Percentiles rank a stretch among this genome's conserved stretches.
These are phyloP conservation scores for Pomacea canaliculata DNA, from an alignment of 2,888 invertebrate species.

Conservation along the genomic window DNA sequence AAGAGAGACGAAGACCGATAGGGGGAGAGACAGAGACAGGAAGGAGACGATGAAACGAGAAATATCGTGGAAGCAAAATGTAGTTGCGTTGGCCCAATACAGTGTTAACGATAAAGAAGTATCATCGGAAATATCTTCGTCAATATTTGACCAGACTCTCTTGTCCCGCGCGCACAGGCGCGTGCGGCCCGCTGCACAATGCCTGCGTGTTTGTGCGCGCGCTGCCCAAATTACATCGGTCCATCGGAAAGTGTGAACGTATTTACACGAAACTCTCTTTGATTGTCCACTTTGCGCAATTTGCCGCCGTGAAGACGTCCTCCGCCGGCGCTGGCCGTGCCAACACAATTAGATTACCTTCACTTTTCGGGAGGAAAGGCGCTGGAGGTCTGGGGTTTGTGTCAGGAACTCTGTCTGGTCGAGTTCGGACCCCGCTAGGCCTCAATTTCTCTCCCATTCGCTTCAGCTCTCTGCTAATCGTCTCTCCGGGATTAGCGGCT, in stretches of 20 bases:
- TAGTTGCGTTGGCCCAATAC: not conserved
- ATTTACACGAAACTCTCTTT: slow-evolving; percentile 18
- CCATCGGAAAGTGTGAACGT: not conserved
- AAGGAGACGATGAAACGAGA: not conserved
- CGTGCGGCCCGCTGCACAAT: slow-evolving; percentile 3
- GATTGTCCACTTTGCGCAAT: slow-evolving; percentile 22
- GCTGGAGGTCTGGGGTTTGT: not conserved
- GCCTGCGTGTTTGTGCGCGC: not conserved
- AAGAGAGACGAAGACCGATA: not conserved
- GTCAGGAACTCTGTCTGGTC: not conserved
- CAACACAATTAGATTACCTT: slow-evolving; percentile 17
- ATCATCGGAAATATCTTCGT: slow-evolving; percentile 22
- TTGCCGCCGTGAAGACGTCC: slow-evolving; percentile 9
- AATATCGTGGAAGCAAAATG: not conserved
- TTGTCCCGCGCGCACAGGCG: not conserved
- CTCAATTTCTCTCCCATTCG: slow-evolving; percentile 17
- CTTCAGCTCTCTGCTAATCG: slow-evolving; percentile 8
- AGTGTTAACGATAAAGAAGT: slow-evolving; percentile 18
- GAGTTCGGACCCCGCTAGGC: not conserved
- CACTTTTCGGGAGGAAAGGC: slow-evolving; percentile 5
- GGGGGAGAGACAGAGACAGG: not conserved
- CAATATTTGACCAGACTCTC: slow-evolving; percentile 22
- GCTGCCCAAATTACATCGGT: slow-evolving; percentile 19
- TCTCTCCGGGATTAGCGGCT: slow-evolving; percentile 16
- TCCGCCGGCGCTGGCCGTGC: not conserved